Conservation (phyloP, 92 coral and sea anemone genomes). For the Heteractis magnifica region DNA sequence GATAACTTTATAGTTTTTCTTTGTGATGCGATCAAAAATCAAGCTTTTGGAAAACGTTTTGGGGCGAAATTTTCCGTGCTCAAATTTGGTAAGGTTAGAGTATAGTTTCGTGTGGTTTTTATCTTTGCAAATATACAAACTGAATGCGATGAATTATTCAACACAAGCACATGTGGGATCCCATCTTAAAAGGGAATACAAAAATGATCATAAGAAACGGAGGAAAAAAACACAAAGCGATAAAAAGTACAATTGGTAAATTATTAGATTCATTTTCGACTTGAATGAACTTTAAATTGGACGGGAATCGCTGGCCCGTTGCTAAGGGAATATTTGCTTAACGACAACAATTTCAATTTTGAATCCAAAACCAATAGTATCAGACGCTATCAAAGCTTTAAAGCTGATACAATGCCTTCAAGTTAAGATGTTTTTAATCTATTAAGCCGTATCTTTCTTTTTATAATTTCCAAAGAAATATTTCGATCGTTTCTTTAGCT, state of each 20-base stretch:
- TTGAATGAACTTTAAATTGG: too few relatives aligned
- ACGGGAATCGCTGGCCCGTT: not conserved
- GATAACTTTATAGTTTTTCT: not conserved
- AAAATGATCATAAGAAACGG: not conserved
- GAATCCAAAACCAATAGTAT: not conserved
- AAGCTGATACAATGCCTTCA: not conserved
- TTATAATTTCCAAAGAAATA: not conserved
- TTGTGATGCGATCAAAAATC: not conserved
- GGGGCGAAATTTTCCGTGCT: too few relatives aligned
- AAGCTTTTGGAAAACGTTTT: too few relatives aligned
- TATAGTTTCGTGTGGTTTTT: not conserved
- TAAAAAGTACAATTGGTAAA: not conserved
- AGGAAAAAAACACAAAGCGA: not conserved
- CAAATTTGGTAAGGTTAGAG: not conserved
- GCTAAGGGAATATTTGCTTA: slow-evolving; percentile 10
- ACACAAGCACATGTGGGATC: not conserved
- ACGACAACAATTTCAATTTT: slow-evolving; percentile 11
- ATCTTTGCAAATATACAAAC: not conserved
- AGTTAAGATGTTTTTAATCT: not conserved
- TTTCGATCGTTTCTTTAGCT: not conserved
- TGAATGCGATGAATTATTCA: slow-evolving; percentile 7
- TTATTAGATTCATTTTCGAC: not conserved
- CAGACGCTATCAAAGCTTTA: not conserved
- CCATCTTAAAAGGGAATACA: not conserved
- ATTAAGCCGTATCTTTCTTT: not conserved